Percentiles rank a stretch among this genome's conserved stretches.
Conservation (phyloP, 2,797 vertebrate species). For the Vespertilio murinus region DNA sequence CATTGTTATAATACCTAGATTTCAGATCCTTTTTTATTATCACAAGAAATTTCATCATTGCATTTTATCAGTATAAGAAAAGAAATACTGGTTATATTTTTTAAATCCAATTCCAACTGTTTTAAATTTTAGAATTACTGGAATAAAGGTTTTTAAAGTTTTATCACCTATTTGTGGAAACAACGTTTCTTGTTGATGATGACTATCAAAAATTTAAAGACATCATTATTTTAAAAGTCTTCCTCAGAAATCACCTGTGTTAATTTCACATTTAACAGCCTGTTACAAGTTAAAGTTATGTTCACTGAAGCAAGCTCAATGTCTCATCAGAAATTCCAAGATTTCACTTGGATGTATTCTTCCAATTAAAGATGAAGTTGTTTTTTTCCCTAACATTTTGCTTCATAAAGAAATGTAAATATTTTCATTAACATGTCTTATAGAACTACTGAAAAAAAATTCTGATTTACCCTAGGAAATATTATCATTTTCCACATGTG, state of each 20-base stretch:
- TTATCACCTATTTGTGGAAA: conserved; percentile 20
- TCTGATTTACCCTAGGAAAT: not conserved
- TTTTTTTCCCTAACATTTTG: not conserved
- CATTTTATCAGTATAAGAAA: conserved; percentile 27
- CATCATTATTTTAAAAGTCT: conserved; percentile 20
- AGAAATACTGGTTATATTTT: not conserved
- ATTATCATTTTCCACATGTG: not conserved
- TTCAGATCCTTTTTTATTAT: not conserved
- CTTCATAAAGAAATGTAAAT: not conserved
- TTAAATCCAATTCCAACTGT: not conserved
- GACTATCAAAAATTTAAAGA: conserved; percentile 27
- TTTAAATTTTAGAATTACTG: not conserved
- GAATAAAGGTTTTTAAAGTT: not conserved
- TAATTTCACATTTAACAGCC: conserved; percentile 24
- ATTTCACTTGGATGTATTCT: not conserved
- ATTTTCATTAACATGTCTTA: not conserved
- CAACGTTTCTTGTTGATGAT: conserved; percentile 21
- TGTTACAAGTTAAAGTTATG: not conserved
- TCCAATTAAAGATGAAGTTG: not conserved
- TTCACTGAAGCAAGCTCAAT: conserved; percentile 35
- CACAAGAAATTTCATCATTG: not conserved
- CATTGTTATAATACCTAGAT: not conserved
- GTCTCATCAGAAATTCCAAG: conserved; percentile 31
- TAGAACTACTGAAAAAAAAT: not conserved
- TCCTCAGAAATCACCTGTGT: conserved; percentile 24